Conservation (phyloP, 2,797 vertebrate genomes). For the Podargus strigoides region DNA sequence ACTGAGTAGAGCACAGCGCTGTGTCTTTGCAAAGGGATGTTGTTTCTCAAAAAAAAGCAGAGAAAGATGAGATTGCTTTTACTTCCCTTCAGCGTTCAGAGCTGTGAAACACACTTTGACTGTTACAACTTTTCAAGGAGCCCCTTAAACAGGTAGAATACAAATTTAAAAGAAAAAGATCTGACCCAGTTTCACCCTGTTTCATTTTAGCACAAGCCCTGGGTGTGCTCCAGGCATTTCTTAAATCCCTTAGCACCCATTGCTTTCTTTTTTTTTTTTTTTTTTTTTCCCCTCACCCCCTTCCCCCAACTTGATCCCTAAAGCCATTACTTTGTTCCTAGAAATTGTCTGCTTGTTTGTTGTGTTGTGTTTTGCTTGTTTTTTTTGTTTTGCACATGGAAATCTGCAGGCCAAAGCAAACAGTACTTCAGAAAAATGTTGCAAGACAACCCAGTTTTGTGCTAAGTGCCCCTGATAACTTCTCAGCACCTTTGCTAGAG, state of each 20-base stretch:
- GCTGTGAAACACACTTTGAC: background rate
- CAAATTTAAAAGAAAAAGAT: background rate
- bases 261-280: background rate
- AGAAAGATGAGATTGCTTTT: background rate
- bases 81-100: background rate
- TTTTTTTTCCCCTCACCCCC: too few species aligned
- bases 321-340: slow-evolving; percentile 15
- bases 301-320: background rate
- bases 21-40: background rate
- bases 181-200: background rate
- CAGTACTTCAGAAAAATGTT: background rate
- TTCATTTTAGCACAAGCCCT: background rate
- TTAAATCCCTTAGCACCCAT: background rate
- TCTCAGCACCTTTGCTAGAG: background rate
- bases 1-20: background rate
- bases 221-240: background rate
- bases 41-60: background rate
- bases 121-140: background rate
- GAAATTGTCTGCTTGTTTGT: background rate
- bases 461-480: background rate
- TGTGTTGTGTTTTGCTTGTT: background rate
- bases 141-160: slow-evolving; percentile 13
- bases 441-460: background rate
- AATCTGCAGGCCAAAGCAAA: background rate
- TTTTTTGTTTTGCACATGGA: background rate